Base-by-base conservation (phyloP, 1,140 invertebrate species). In the Galleria mellonella region DNA sequence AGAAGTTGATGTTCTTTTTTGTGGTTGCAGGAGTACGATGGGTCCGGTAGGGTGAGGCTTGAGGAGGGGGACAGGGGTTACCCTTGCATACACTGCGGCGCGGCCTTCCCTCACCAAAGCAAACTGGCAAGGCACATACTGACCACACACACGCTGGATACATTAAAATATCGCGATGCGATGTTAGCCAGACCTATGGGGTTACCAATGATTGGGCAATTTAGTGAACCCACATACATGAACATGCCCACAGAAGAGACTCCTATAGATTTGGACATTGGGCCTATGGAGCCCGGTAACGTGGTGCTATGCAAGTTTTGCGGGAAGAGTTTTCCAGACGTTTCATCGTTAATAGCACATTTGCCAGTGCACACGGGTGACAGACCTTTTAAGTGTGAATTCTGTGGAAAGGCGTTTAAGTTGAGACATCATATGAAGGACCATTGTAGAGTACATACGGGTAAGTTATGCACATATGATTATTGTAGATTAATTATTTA, bases 1-100 rank as follows among this genome's bases (percentile, higher is more conserved):
- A 94, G 94, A 95, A 95, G 94, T 95, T 95, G 93, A 94, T 94
- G 92, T 92, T 92, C 90, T 91, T 93, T 92, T 94, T 93, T 93
- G 93, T 93, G 91, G 92, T 94, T 94, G 92, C 93, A 95, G 94
- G 93, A 94, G 89, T 92, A 92, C 89, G 90, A 91, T 89, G 90
- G 91, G 79, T 81, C 85, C 73, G 87, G 85, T 73, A 77, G 77
- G 74, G 69, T 77, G 70, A 69, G 86, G 67, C 68, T 75, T 72
- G 74, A 76, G 61, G 84, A 83, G 54, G 86, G 71, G 62, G 82
- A 84, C 48, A 75, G 83, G 56, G 81, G 72, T 72, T 93, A 89
- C 88, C 89, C 91, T 77, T 96, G 94, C 89, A 92, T 94, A 87
- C 95, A 95, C 89, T 96, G 94, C 89, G 93, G 93, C 72, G 92